Conservation (phyloP, 1,140 invertebrate genomes). For the Battus philenor region DNA sequence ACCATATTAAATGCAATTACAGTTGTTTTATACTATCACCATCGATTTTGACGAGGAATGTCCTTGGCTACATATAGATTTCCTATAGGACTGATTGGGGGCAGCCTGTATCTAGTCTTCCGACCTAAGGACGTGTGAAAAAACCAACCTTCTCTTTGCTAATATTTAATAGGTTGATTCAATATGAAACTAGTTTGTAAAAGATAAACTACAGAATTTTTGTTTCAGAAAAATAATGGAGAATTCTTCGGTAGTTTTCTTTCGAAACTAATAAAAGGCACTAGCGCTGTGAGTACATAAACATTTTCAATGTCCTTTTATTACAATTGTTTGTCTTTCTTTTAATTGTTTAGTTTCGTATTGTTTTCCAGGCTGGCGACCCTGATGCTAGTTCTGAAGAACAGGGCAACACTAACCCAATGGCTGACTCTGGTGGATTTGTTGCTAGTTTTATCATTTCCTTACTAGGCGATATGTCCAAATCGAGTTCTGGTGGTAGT, state of each 20-base stretch:
- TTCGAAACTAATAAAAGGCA: constrained; percentile 56
- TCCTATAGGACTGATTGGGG: too few relatives aligned
- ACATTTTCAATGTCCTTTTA: constrained; percentile 8
- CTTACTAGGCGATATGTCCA: constrained; percentile 60
- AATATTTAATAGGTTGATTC: too few relatives aligned
- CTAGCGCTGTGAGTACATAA: constrained; percentile 50
- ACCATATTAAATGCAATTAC: too few relatives aligned
- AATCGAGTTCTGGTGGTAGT: constrained; percentile 43
- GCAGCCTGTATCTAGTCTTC: too few relatives aligned
- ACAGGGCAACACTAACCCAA: constrained; percentile 30
- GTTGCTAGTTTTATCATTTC: constrained; percentile 48
- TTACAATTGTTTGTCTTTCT: neutral
- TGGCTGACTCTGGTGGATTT: constrained; percentile 58
- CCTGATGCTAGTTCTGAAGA: constrained; percentile 46
- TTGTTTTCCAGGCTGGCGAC: constrained; percentile 35
- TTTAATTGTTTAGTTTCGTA: neutral
- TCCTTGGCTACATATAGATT: too few relatives aligned
- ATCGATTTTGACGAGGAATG: too few relatives aligned
- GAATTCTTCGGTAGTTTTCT: constrained; percentile 63
- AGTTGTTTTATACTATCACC: too few relatives aligned
- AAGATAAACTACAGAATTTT: constrained; percentile 5
- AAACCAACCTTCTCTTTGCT: too few relatives aligned
- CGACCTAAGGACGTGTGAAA: too few relatives aligned
- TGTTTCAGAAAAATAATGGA: constrained; percentile 67
- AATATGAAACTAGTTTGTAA: too few relatives aligned